These are phyloP conservation scores for Ceyx melanurus DNA, from an alignment of 2,113 vertebrate genomes.

Conservation along the genomic window DNA sequence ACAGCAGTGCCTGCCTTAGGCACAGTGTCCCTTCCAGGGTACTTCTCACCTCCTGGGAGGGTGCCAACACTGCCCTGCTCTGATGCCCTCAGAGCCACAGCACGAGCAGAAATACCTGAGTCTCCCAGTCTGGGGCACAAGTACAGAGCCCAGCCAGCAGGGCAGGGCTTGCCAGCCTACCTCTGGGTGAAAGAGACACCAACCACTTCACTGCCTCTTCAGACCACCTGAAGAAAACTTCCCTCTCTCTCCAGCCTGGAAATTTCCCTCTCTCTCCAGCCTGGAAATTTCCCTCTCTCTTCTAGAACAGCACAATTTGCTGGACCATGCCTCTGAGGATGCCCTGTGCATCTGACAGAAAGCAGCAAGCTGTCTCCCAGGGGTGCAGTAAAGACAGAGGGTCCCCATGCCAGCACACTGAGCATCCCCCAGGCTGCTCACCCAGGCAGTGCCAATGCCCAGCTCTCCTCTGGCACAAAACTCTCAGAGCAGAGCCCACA, in stretches of 20 bases:
- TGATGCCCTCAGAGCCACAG: neutral
- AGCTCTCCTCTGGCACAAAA: neutral
- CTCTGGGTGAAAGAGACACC: accelerated
- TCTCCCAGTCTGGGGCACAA: neutral
- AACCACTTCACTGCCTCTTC: neutral
- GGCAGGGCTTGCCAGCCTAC: neutral
- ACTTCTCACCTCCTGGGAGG: neutral
- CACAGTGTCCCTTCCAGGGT: neutral
- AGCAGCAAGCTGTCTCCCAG: accelerated
- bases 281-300: neutral
- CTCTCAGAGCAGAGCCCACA: neutral
- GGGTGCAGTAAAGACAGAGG: accelerated
- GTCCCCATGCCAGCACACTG: accelerated
- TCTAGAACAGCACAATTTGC: neutral
- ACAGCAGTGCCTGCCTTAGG: neutral
- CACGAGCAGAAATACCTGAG: neutral
- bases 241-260: neutral
- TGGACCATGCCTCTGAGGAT: neutral
- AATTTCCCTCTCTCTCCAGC: neutral
- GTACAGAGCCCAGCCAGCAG: neutral
- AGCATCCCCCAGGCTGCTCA: accelerated
- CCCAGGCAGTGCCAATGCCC: accelerated
- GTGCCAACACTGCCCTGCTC: neutral
- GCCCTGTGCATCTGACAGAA: accelerated
- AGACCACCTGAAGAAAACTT: neutral